phyloP scores from a whole-genome alignment of 2,888 invertebrate species.

The Notocelia uddmanniana region DNA sequence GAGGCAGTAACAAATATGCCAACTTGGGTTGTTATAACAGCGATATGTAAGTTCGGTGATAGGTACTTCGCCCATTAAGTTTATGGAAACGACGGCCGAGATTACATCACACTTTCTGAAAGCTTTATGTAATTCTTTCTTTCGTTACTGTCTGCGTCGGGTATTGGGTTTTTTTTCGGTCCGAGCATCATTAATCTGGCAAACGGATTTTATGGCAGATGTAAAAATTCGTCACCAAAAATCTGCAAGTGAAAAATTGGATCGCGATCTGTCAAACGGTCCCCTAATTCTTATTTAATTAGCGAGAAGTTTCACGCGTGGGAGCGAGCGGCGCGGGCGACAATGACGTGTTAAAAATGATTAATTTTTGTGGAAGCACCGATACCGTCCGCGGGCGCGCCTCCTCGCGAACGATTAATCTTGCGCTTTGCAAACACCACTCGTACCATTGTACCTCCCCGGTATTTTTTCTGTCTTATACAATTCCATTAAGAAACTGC shows the following conservation, averaged over 20 bases:
- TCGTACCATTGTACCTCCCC: slow-evolving; percentile 77
- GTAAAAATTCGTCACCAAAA: slow-evolving; percentile 64
- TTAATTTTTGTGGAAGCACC: slow-evolving; percentile 79
- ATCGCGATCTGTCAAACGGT: slow-evolving; percentile 79
- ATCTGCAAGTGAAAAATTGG: slow-evolving; percentile 69
- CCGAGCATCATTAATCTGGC: slow-evolving; percentile 70
- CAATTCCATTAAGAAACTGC: slow-evolving; percentile 84
- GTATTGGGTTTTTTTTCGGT: slow-evolving; percentile 34
- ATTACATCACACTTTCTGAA: slow-evolving; percentile 84
- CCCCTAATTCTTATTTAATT: slow-evolving; percentile 83
- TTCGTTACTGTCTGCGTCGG: slow-evolving; percentile 58
- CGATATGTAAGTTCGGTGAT: slow-evolving; percentile 85
- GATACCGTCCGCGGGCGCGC: slow-evolving; percentile 69
- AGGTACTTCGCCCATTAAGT: slow-evolving; percentile 82
- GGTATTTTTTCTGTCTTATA: slow-evolving; percentile 83
- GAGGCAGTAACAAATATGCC: slow-evolving; percentile 85
- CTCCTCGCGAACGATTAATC: slow-evolving; percentile 80
- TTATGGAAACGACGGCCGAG: slow-evolving; percentile 83
- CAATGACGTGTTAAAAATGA: slow-evolving; percentile 84
- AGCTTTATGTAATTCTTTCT: slow-evolving; percentile 82
- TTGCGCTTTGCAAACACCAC: slow-evolving; percentile 75
- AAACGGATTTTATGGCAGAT: slow-evolving; percentile 70
- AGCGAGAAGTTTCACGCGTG: slow-evolving; percentile 77
- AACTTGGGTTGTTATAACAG: slow-evolving; percentile 85
- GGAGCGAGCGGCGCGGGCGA: slow-evolving; percentile 68